Conservation (phyloP, 92 coral and sea anemone species). For the Scolanthus callimorphus region DNA sequence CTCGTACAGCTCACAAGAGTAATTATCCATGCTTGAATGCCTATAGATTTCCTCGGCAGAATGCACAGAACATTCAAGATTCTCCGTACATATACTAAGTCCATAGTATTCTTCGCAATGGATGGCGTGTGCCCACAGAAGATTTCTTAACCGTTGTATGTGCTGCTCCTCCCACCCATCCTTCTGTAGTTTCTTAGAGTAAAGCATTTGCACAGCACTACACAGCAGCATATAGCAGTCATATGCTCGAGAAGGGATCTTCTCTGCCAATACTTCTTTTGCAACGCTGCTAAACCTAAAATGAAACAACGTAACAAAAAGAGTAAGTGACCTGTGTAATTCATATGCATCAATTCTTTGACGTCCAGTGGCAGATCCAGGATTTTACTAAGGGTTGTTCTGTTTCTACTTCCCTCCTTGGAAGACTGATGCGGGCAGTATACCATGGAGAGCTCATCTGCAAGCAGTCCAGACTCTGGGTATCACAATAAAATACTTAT, state of each 20-base stretch:
- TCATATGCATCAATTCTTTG: too few species aligned
- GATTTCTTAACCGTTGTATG: conserved; percentile 4
- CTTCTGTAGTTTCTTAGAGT: conserved; percentile 14
- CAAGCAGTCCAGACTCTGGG: too few species aligned
- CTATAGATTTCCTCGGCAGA: conserved; percentile 21
- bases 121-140: conserved; percentile 28
- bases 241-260: conserved; percentile 53
- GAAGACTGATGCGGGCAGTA: too few species aligned
- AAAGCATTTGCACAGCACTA: conserved; percentile 38
- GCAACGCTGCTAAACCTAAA: conserved; percentile 59
- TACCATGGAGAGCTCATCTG: too few species aligned
- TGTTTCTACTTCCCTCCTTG: too few species aligned
- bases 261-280: conserved; percentile 64
- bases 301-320: too few species aligned
- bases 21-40: conserved; percentile 67
- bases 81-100: conserved; percentile 17
- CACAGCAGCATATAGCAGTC: conserved; percentile 46
- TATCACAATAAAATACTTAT: too few species aligned
- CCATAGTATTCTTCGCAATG: conserved; percentile 22
- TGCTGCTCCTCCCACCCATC: conserved; percentile 47
- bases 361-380: too few species aligned
- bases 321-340: too few species aligned
- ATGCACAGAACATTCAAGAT: conserved; percentile 64
- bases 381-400: too few species aligned
- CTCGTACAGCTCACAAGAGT: conserved; percentile 70